Conservation (phyloP, 2,797 vertebrate genomes). For the Sebastiscus albofasciatus region DNA sequence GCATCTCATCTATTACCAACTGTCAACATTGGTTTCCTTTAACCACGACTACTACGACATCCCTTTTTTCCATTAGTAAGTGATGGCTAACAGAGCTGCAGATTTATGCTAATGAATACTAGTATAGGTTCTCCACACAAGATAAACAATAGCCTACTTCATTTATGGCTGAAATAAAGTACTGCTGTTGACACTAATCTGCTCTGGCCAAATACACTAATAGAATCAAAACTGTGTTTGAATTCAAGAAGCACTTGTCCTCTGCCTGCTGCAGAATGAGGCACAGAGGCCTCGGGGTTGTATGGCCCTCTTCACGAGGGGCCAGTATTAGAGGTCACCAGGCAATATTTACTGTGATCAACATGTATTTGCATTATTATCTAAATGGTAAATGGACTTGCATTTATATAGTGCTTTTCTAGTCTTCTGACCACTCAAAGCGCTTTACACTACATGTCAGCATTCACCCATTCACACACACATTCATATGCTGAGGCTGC, state of each 20-base stretch:
- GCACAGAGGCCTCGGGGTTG: not conserved
- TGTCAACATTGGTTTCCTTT: too few relatives aligned
- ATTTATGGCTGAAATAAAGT: not conserved
- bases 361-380: not conserved
- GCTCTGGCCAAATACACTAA: not conserved
- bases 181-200: not conserved
- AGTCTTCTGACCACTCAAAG: too few relatives aligned
- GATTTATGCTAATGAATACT: not conserved
- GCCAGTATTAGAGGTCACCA: not conserved
- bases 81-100: not conserved
- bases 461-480: too few relatives aligned
- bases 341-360: not conserved
- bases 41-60: too few relatives aligned
- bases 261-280: not conserved
- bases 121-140: not conserved
- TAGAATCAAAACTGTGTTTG: not conserved
- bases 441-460: too few relatives aligned
- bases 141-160: not conserved
- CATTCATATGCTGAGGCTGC: too few relatives aligned
- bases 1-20: too few relatives aligned
- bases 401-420: too few relatives aligned
- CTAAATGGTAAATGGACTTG: too few relatives aligned
- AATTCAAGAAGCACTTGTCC: not conserved
- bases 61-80: too few relatives aligned
- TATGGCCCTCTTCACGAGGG: not conserved